These are phyloP conservation scores for Nebria brevicollis DNA, from an alignment of 2,888 invertebrate species.

Conservation along the genomic window DNA sequence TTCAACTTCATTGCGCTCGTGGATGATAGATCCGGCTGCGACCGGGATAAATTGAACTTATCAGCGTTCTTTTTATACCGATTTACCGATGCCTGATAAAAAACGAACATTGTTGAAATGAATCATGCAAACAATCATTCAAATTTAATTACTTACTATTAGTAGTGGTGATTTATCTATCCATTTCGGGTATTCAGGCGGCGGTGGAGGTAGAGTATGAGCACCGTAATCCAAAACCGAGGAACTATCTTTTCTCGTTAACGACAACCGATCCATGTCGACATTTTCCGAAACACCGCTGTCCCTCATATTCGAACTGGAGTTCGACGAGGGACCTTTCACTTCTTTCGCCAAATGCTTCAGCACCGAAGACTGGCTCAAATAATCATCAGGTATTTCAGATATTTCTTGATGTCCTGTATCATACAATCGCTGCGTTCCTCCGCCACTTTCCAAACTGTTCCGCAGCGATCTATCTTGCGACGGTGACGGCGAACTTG, in stretches of 20 bases:
- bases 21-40: slow-evolving; percentile 82
- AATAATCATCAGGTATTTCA: slow-evolving; percentile 85
- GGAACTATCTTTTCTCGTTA: slow-evolving; percentile 51
- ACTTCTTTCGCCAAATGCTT: slow-evolving; percentile 88
- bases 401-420: slow-evolving; percentile 75
- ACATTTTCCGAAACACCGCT: slow-evolving; percentile 52
- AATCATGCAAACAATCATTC: slow-evolving; percentile 2
- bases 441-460: slow-evolving; percentile 51
- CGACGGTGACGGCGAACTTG: slow-evolving; percentile 59
- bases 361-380: slow-evolving; percentile 83
- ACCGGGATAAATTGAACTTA: slow-evolving; percentile 76
- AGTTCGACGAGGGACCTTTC: slow-evolving; percentile 58
- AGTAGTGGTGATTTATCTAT: slow-evolving; percentile 58
- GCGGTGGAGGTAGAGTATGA: slow-evolving; percentile 58
- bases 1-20: slow-evolving; percentile 55
- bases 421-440: slow-evolving; percentile 47
- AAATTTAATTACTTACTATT: slow-evolving; percentile 28
- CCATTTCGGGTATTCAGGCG: slow-evolving; percentile 62
- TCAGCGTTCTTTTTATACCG: slow-evolving; percentile 50
- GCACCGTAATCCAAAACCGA: slow-evolving; percentile 53
- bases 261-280: slow-evolving; percentile 51
- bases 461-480: slow-evolving; percentile 52
- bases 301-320: slow-evolving; percentile 51
- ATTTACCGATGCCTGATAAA: slow-evolving; percentile 48
- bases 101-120: no score